Evolutionary conservation across 2,797 vertebrate species (phyloP).

Genomic region (Acipenser transmontanus): DNA sequence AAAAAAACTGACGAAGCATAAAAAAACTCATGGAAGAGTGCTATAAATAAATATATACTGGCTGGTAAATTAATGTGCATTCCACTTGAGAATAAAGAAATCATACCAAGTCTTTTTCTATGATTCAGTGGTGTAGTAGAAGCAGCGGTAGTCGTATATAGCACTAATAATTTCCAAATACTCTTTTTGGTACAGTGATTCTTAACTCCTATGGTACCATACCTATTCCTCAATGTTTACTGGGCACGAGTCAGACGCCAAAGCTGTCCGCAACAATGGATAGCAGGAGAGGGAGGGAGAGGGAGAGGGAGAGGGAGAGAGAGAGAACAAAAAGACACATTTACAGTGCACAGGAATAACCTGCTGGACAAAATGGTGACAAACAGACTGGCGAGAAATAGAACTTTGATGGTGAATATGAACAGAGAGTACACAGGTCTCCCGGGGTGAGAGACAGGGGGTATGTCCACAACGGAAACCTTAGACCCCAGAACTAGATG

Average conservation of each 20-base stretch:
- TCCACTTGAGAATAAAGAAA: constrained; percentile 10
- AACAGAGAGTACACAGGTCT: no score
- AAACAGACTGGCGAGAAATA: no score
- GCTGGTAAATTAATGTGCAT: background rate
- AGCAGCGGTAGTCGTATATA: constrained; percentile 4
- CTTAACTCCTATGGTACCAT: constrained; percentile 46
- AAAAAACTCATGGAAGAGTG: no score
- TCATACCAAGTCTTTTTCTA: background rate
- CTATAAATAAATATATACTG: background rate
- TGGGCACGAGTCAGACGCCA: constrained; percentile 79
- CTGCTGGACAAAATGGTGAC: constrained; percentile 38
- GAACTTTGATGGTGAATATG: no score
- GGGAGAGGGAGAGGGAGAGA: constrained; percentile 44
- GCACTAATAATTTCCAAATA: constrained; percentile 12
- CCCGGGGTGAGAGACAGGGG: no score
- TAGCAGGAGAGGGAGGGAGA: constrained; percentile 34
- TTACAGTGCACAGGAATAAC: constrained; percentile 57
- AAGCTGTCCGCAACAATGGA: constrained; percentile 78
- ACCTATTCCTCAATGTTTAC: constrained; percentile 95
- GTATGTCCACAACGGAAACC: no score
- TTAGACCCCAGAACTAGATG: no score
- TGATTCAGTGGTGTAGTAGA: constrained; percentile 13
- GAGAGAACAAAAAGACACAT: constrained; percentile 47
- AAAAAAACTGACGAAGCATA: no score
- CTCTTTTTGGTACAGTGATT: constrained; percentile 24